Evolutionary conservation across 2,113 vertebrate species (phyloP).

Genomic region (Saccopteryx leptura): DNA sequence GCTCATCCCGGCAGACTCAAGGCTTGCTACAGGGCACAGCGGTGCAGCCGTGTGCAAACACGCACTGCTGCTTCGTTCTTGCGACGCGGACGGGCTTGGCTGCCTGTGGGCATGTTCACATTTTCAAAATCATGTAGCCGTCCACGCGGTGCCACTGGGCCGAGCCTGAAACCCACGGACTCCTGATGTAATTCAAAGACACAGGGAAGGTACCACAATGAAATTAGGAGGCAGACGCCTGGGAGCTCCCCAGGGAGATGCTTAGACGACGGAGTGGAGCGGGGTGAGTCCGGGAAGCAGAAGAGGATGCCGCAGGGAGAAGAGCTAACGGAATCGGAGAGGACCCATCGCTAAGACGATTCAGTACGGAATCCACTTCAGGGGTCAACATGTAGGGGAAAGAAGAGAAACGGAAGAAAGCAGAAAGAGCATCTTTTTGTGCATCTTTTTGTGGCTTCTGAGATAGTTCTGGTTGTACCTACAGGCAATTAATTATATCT

Average conservation of each 20-base stretch:
- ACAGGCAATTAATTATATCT: conserved; percentile 18
- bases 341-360: neutral
- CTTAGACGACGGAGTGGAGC: neutral
- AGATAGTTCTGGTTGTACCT: conserved; percentile 19
- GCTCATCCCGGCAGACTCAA: neutral
- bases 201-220: neutral
- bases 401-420: neutral
- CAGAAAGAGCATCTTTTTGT: neutral
- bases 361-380: conserved; percentile 18
- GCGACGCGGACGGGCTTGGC: neutral
- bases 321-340: neutral
- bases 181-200: neutral
- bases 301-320: neutral
- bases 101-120: neutral
- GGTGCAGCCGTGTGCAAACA: neutral
- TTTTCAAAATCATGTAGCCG: conserved; percentile 16
- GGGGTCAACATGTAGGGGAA: neutral
- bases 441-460: neutral
- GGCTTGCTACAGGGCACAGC: neutral
- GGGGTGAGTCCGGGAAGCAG: neutral
- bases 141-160: neutral
- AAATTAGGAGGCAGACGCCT: neutral
- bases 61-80: neutral
- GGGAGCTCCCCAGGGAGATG: neutral
- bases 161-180: conserved; percentile 38